These are phyloP conservation scores for Cheilosia grossa DNA, from an alignment of 2,888 invertebrate genomes.

Conservation along the genomic window DNA sequence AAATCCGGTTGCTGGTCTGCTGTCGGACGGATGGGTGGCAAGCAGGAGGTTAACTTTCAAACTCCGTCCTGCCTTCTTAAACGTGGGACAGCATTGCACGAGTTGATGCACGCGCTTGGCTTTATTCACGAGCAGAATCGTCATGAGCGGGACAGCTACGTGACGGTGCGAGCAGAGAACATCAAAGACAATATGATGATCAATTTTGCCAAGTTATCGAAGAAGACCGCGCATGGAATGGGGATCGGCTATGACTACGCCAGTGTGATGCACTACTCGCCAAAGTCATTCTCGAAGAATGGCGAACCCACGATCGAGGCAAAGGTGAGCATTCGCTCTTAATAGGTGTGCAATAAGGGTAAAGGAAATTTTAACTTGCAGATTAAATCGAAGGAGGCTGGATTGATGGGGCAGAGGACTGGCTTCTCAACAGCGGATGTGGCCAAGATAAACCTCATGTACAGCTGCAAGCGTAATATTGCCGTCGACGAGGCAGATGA, in stretches of 20 bases:
- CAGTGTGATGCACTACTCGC: conserved; percentile 93
- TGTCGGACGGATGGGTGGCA: conserved; percentile 88
- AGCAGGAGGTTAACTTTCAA: conserved; percentile 88
- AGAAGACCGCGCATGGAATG: conserved; percentile 85
- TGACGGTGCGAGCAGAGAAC: conserved; percentile 87
- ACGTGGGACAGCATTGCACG: conserved; percentile 89
- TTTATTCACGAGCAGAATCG: conserved; percentile 93
- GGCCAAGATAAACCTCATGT: conserved; percentile 80
- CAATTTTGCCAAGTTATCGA: conserved; percentile 88
- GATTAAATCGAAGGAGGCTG: conserved; percentile 74
- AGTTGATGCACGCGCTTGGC: conserved; percentile 90
- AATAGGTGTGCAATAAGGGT: not conserved
- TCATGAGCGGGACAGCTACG: conserved; percentile 88
- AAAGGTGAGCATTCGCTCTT: conserved; percentile 83
- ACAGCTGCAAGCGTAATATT: conserved; percentile 77
- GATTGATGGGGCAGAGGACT: conserved; percentile 79
- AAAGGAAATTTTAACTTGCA: conserved; percentile 1
- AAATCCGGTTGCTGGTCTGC: conserved; percentile 91
- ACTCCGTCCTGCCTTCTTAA: conserved; percentile 88
- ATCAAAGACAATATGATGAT: conserved; percentile 86
- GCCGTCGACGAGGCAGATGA: not conserved
- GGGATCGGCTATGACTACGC: conserved; percentile 90
- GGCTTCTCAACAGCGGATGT: conserved; percentile 80
- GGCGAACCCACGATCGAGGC: conserved; percentile 88
- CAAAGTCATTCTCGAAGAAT: conserved; percentile 89